Percentiles rank a stretch among this genome's conserved stretches.
Conservation (phyloP, 2,113 vertebrate species). For the Lamprologus callipterus region DNA sequence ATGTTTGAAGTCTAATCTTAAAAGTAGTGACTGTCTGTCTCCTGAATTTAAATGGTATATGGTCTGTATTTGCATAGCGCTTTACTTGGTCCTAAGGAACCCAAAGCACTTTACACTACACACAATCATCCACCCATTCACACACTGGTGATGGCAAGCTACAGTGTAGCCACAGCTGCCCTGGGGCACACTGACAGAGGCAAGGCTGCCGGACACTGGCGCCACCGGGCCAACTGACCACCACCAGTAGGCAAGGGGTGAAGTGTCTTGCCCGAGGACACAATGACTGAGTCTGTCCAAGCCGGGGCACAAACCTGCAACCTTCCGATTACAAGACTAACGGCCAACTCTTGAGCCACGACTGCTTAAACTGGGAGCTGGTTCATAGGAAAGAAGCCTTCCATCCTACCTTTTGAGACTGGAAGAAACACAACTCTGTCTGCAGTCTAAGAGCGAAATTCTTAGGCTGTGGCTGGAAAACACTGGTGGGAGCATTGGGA, state of each 20-base stretch:
- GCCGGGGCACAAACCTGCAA: accelerated
- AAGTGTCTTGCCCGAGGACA: too few relatives aligned
- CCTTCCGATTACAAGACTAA: accelerated
- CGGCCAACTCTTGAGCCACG: neutral
- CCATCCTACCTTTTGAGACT: neutral
- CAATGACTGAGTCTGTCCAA: neutral
- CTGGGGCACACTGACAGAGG: neutral
- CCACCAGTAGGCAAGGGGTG: neutral
- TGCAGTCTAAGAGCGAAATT: neutral
- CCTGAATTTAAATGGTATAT: neutral
- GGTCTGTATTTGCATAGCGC: neutral
- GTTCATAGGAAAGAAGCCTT: neutral
- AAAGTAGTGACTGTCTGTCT: neutral
- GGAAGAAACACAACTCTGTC: accelerated
- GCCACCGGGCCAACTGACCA: neutral
- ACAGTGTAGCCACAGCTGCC: accelerated
- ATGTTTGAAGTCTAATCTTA: neutral
- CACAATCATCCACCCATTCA: neutral
- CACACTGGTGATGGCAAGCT: neutral
- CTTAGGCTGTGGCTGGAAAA: neutral
- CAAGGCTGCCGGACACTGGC: accelerated
- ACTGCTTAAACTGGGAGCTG: neutral
- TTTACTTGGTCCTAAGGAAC: neutral
- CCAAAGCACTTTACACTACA: accelerated
- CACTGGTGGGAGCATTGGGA: neutral